These are phyloP conservation scores for Phasia obesa DNA, from an alignment of 2,888 invertebrate species.

Conservation along the genomic window DNA sequence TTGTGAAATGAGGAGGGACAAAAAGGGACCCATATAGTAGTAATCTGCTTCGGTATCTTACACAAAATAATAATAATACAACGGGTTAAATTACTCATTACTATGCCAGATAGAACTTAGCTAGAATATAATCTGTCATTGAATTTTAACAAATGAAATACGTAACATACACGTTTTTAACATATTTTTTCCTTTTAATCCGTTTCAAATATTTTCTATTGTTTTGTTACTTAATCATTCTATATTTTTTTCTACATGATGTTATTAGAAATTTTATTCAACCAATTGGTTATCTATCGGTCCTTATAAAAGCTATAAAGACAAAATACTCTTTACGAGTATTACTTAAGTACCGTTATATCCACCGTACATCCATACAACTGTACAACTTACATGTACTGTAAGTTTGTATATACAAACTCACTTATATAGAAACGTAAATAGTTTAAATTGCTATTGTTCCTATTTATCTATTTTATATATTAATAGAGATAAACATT, in stretches of 20 bases:
- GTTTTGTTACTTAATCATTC: not conserved
- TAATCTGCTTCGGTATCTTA: too few species aligned
- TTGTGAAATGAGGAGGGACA: too few species aligned
- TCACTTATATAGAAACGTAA: constrained; percentile 4
- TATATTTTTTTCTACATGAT: not conserved
- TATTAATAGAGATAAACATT: constrained; percentile 1
- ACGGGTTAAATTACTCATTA: too few species aligned
- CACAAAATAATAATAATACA: too few species aligned
- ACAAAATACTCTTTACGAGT: constrained; percentile 17
- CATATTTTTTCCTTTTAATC: too few species aligned
- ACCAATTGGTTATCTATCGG: constrained; percentile 11
- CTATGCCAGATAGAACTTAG: too few species aligned
- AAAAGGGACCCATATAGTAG: too few species aligned
- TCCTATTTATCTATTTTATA: not conserved
- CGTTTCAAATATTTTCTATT: too few species aligned
- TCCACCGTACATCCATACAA: not conserved
- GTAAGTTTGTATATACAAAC: not conserved
- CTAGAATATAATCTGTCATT: too few species aligned
- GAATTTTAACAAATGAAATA: too few species aligned
- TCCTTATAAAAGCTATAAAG: constrained; percentile 17
- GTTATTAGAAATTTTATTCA: constrained; percentile 3
- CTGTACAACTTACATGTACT: not conserved
- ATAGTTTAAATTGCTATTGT: constrained; percentile 52
- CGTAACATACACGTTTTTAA: too few species aligned
- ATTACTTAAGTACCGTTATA: constrained; percentile 1